Percentiles rank a stretch among this genome's conserved stretches.
Evolutionary conservation across 1,140 invertebrate species (phyloP).

Genomic region (Drosophila ficusphila): DNA sequence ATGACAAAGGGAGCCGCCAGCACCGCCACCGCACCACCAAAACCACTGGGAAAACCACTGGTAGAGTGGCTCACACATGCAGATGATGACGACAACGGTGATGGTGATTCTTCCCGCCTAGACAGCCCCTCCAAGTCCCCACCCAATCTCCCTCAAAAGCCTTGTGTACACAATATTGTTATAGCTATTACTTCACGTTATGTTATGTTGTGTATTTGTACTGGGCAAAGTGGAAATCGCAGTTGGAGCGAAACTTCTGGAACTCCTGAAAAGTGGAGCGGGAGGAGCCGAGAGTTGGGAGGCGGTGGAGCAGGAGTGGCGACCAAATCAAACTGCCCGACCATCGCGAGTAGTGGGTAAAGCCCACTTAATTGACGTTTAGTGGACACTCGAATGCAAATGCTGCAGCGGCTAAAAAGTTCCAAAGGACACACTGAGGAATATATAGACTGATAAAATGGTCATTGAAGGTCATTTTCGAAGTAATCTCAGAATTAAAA

Average conservation of each 20-base stretch:
- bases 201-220: conserved; percentile 75
- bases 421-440: neutral
- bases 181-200: conserved; percentile 65
- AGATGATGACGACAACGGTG: conserved; percentile 36
- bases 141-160: conserved; percentile 6
- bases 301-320: conserved; percentile 35
- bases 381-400: conserved; percentile 81
- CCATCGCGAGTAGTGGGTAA: conserved; percentile 53
- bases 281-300: neutral
- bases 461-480: neutral
- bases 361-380: conserved; percentile 82
- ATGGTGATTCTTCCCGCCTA: conserved; percentile 1
- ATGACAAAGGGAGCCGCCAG: conserved; percentile 75
- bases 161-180: conserved; percentile 72
- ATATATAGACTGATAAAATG: no score
- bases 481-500: neutral
- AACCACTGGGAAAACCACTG: conserved; percentile 25
- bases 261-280: conserved; percentile 19
- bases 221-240: conserved; percentile 68
- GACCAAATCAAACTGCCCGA: conserved; percentile 70
- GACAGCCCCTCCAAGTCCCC: conserved; percentile 5
- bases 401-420: conserved; percentile 27
- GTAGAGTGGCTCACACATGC: conserved; percentile 54
- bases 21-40: conserved; percentile 16
- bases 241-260: conserved; percentile 58